A percentile compares a stretch with the other conserved stretches of the same genome.
Evolutionary conservation across 2,888 invertebrate species (phyloP).

Genomic region (Pseudococcus jackbeardsleyi): DNA sequence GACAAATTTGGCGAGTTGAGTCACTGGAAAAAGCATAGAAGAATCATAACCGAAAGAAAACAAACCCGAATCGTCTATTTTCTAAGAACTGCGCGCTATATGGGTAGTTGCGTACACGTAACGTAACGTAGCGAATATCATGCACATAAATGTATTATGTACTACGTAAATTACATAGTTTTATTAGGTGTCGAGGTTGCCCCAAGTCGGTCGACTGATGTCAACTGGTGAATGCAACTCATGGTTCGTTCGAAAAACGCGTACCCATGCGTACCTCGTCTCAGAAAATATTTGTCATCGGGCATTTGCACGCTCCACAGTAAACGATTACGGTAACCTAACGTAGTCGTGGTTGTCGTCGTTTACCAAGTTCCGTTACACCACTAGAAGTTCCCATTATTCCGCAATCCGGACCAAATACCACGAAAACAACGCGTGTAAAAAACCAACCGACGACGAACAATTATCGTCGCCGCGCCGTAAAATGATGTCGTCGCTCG

Average conservation of each 20-base stretch:
- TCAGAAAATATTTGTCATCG: neutral
- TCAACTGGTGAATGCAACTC: neutral
- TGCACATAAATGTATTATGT: too few relatives aligned
- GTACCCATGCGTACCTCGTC: too few relatives aligned
- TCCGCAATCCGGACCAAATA: neutral
- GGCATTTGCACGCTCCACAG: neutral
- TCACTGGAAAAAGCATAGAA: neutral
- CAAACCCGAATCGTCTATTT: too few relatives aligned
- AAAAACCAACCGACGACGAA: neutral
- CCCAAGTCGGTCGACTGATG: too few relatives aligned
- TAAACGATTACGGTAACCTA: conserved; percentile 13
- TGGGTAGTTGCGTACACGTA: too few relatives aligned
- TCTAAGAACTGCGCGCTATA: too few relatives aligned
- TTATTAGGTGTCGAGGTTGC: too few relatives aligned
- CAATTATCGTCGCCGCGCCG: neutral
- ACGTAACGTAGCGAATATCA: too few relatives aligned
- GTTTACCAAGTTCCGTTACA: conserved; percentile 12
- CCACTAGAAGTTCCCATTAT: neutral
- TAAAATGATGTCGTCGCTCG: neutral
- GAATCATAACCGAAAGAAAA: neutral
- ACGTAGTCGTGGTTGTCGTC: neutral
- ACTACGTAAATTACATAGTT: too few relatives aligned
- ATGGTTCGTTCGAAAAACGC: neutral
- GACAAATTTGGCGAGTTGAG: neutral
- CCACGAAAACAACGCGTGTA: neutral